Conservation (phyloP, 2,797 vertebrate genomes). For the Sparus aurata region DNA sequence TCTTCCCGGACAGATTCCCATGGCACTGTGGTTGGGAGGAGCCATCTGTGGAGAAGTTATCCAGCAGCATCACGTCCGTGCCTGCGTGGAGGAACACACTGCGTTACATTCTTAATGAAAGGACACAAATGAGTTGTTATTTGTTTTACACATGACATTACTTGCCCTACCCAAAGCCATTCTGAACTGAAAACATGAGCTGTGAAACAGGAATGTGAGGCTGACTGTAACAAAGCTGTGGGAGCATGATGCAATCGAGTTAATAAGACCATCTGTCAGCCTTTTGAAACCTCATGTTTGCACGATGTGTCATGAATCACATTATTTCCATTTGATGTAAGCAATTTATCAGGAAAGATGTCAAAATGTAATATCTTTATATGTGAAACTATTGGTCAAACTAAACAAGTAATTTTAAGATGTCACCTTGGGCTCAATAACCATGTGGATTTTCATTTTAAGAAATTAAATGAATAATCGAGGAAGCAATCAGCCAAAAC, state of each 20-base stretch:
- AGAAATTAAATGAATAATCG: too few relatives aligned
- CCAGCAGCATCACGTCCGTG: constrained; percentile 97
- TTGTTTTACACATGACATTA: constrained; percentile 36
- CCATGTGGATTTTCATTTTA: too few relatives aligned
- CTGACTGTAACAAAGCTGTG: constrained; percentile 20
- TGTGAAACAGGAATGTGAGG: constrained; percentile 60
- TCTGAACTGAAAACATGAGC: constrained; percentile 44
- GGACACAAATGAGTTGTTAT: constrained; percentile 2
- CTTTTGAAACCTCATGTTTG: constrained; percentile 5
- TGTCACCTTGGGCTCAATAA: too few relatives aligned
- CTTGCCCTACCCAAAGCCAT: constrained; percentile 22
- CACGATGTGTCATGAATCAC: neutral
- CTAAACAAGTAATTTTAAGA: too few relatives aligned
- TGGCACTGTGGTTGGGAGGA: constrained; percentile 76
- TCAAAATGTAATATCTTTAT: too few relatives aligned
- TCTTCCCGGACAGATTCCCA: constrained; percentile 84
- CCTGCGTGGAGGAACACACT: constrained; percentile 77
- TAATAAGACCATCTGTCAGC: neutral
- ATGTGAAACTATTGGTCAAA: too few relatives aligned
- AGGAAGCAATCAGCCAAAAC: too few relatives aligned
- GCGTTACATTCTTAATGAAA: neutral
- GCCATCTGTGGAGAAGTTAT: constrained; percentile 90
- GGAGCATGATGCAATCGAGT: constrained; percentile 17
- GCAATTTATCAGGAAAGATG: too few relatives aligned
- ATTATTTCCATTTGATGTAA: neutral